Percentiles rank a stretch among this genome's conserved stretches.
phyloP scores from a whole-genome alignment of 2,113 vertebrate genomes.

The Nibea albiflora region DNA sequence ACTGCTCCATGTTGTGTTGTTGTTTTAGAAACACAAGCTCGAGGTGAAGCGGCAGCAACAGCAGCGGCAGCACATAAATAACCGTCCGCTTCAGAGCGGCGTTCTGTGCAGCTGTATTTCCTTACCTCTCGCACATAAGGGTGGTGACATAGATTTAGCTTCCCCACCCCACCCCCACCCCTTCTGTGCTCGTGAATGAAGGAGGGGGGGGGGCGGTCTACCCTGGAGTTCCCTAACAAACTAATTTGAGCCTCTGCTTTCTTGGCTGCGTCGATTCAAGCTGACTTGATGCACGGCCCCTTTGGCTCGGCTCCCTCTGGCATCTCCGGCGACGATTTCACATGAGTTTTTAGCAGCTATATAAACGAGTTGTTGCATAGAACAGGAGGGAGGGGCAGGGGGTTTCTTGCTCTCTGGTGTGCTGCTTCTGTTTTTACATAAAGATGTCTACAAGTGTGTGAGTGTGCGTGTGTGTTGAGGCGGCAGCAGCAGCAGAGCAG shows the following conservation, averaged over 20 bases:
- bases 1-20: constrained; percentile 14
- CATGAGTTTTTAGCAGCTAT: constrained; percentile 30
- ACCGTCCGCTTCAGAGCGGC: constrained; percentile 19
- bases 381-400: background rate
- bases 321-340: constrained; percentile 35
- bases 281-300: constrained; percentile 47
- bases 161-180: background rate
- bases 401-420: constrained; percentile 37
- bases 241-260: constrained; percentile 55
- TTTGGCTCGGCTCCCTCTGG: constrained; percentile 43
- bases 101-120: constrained; percentile 25
- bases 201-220: constrained; percentile 18
- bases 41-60: constrained; percentile 34
- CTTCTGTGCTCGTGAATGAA: constrained; percentile 15
- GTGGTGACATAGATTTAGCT: constrained; percentile 35
- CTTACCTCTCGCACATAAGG: constrained; percentile 3
- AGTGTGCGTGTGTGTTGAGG: constrained; percentile 36
- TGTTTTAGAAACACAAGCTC: constrained; percentile 35
- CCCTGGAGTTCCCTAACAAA: constrained; percentile 54
- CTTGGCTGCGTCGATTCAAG: constrained; percentile 32
- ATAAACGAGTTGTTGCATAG: constrained; percentile 28
- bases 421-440: constrained; percentile 31
- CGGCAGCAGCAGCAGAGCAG: constrained; percentile 22
- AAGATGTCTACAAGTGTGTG: constrained; percentile 43
- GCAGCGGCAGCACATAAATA: constrained; percentile 35